Base-by-base conservation (phyloP, 2,113 vertebrate genomes). In the Podocnemis expansa region DNA sequence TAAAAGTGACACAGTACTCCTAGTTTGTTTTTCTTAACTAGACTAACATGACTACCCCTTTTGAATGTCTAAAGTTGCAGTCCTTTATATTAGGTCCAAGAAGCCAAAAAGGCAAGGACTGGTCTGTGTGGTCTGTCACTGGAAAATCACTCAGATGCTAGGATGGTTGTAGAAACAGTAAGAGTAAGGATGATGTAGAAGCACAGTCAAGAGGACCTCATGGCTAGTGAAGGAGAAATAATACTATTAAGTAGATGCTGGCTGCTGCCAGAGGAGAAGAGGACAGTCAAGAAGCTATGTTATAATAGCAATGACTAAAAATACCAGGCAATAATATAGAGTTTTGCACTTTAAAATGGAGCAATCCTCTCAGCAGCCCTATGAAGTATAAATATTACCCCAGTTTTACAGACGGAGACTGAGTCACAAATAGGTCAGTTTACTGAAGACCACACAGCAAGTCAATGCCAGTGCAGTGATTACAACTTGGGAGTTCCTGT, bases 21-120 rank as follows among this genome's bases (percentile, higher is more conserved):
- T n/a, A n/a, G n/a, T n/a, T n/a, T n/a, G n/a, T n/a, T n/a, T n/a
- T n/a, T n/a, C n/a, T n/a, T n/a, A n/a, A n/a, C n/a, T n/a, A n/a
- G n/a, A n/a, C n/a, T n/a, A n/a, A n/a, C n/a, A n/a, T n/a, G n/a
- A n/a, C n/a, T n/a, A n/a, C n/a, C n/a, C n/a, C n/a, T n/a, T n/a
- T n/a, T n/a, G n/a, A n/a, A n/a, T n/a, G n/a, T 54, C 83, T 89
- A 73, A 27, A 45, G 86, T 88, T 9, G 0, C 0, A 34, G 45
- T 58, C 87, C 81, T 93, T 80, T 0, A 0, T 73, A 79, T 82
- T 84, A 43, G 84, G 82, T 70, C 94, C 84, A 29, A 4, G 34
- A 91, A 83, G 87, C 27, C 73, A 54, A 75, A 24, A 51, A 63
- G 90, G 85, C 41, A 91, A 93, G 55, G 67, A 94, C 52, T 84